Evolutionary conservation across 2,797 vertebrate species (phyloP), one percentile per base, ranked within the genome.

Genomic region (Pangasius larnaudii): DNA sequence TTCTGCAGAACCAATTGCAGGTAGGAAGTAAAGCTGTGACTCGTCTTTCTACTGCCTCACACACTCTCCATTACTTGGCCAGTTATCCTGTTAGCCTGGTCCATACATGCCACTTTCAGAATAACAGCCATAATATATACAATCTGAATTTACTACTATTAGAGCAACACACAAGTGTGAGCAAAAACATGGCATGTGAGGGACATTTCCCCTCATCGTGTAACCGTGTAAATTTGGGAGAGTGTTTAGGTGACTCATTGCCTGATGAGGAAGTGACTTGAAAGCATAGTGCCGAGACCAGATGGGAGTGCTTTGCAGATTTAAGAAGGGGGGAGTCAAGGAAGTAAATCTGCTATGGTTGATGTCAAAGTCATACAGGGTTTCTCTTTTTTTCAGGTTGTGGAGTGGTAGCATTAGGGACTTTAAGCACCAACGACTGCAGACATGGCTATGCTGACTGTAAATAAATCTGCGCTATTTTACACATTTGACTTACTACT

Each of bases 241-340:
- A 69, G 79, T 51, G 67, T 89, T 87, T 78, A 58, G 74, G 81
- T 86, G 87, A 91, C 84, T 90, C 86, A 89, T 51, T 63, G 65
- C 72, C n/a, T 77, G 74, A 90, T 86, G 84, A 88, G 81, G 88
- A 89, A 88, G 87, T 90, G 89, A 89, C 81, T 91, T 88, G 74
- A 90, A 74, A 36, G 63, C 75, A 80, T 59, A 42, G 78, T 85
- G 84, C 79, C 61, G 49, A 67, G 24, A 33, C 63, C 49, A 59
- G 53, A 78, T 63, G 84, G 80, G 77, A 88, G 81, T 88, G 91
- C 85, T 90, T 71, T 90, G 86, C 88, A 89, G 85, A 89, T 89
- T 91, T 81, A 63, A 72, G 69, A 80, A 71, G 81, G 51, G 56
- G 9, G n/a, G 86, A 83, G 71, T 89, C 53, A 58, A 87, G 75